A percentile compares a stretch with the other conserved stretches of the same genome.
These are phyloP conservation scores for Cyrtodaria siliqua DNA, from an alignment of 2,888 invertebrate species.

Conservation along the genomic window DNA sequence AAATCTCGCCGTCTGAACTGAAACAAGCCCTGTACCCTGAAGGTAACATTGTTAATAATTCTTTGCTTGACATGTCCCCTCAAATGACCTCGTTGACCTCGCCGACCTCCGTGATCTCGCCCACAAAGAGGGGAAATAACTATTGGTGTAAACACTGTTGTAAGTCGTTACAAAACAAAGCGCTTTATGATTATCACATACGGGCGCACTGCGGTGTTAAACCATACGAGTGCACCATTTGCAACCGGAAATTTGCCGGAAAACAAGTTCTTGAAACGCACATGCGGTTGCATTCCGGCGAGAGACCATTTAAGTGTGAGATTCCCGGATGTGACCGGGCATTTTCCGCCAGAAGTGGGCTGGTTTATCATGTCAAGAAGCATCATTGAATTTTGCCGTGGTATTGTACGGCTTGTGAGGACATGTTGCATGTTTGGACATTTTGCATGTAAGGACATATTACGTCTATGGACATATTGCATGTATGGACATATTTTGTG, in stretches of 20 bases:
- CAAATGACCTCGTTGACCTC: constrained; percentile 3
- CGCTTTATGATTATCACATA: constrained; percentile 49
- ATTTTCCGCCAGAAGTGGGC: constrained; percentile 54
- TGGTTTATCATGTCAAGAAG: constrained; percentile 50
- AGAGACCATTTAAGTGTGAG: constrained; percentile 52
- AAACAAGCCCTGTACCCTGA: constrained; percentile 51
- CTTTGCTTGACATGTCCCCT: constrained; percentile 27
- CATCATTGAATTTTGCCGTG: too few relatives aligned
- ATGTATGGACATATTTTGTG: too few relatives aligned
- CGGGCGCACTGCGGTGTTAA: constrained; percentile 51
- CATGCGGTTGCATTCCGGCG: constrained; percentile 53
- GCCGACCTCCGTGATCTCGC: constrained; percentile 11
- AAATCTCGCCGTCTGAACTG: constrained; percentile 46
- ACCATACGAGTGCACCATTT: constrained; percentile 51
- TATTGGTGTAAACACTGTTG: constrained; percentile 52
- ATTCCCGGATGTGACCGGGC: constrained; percentile 41
- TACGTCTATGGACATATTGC: too few relatives aligned
- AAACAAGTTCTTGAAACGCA: constrained; percentile 59
- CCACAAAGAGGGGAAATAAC: constrained; percentile 20
- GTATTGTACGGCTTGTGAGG: too few relatives aligned
- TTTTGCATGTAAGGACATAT: too few relatives aligned
- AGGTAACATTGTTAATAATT: constrained; percentile 13
- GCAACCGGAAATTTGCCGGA: constrained; percentile 53
- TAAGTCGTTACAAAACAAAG: constrained; percentile 52
- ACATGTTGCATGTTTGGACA: too few relatives aligned